phyloP scores from a whole-genome alignment of 2,113 vertebrate species.

The Accipiter virgatus region DNA sequence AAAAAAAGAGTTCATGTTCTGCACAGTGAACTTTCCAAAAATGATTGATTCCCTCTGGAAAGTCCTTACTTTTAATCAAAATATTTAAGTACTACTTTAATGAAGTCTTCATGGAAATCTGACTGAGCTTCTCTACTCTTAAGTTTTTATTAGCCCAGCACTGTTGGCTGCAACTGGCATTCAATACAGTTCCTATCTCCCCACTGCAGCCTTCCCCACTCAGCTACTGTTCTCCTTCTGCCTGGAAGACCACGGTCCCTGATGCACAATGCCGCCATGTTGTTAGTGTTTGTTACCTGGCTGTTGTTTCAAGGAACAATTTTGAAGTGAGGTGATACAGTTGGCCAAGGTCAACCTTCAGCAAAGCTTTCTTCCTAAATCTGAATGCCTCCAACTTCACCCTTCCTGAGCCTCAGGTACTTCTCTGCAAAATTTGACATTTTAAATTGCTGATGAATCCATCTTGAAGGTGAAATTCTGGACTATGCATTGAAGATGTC shows the following conservation, averaged over 20 bases:
- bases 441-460: neutral
- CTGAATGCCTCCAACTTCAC: neutral
- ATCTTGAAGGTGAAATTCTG: neutral
- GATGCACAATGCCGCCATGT: rapidly evolving
- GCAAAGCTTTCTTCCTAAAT: neutral
- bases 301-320: neutral
- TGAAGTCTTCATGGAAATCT: neutral
- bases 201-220: neutral
- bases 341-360: neutral
- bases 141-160: neutral
- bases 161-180: neutral
- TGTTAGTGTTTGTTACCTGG: neutral
- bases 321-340: neutral
- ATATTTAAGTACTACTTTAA: neutral
- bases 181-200: neutral
- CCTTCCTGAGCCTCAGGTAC: neutral
- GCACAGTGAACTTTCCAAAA: neutral
- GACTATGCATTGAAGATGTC: neutral
- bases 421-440: neutral
- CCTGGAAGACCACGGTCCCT: neutral
- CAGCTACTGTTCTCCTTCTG: neutral
- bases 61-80: neutral
- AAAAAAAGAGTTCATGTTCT: neutral
- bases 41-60: neutral
- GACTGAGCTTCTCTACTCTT: neutral